Percentiles rank a stretch among this genome's conserved stretches.
These are phyloP conservation scores for Cephus runcator DNA, from an alignment of 2,888 invertebrate genomes.

Conservation along the genomic window DNA sequence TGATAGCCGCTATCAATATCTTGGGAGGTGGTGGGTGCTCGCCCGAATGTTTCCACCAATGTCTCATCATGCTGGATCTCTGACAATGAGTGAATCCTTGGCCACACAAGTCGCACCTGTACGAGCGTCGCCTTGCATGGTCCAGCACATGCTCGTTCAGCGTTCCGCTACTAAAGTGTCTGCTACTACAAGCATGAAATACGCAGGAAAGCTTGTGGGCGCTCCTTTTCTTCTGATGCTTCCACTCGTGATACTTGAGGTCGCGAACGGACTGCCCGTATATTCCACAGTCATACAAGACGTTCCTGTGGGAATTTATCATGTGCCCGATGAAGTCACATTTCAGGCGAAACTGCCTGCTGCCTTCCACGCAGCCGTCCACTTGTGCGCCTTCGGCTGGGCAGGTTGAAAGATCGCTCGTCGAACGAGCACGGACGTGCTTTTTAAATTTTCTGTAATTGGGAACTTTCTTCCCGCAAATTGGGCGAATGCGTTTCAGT, in stretches of 20 bases:
- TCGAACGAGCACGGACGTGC: neutral
- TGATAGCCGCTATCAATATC: conserved; percentile 27
- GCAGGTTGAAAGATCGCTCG: no score
- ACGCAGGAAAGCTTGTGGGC: conserved; percentile 37
- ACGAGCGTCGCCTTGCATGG: conserved; percentile 52
- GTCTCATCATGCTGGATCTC: conserved; percentile 46
- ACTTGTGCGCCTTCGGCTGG: no score
- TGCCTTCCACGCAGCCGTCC: no score
- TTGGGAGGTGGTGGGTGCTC: conserved; percentile 35
- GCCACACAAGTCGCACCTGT: conserved; percentile 52
- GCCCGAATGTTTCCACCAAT: conserved; percentile 48
- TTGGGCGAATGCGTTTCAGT: neutral
- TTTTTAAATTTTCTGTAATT: neutral
- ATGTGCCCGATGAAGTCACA: conserved; percentile 39
- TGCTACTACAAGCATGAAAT: conserved; percentile 38
- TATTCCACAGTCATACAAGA: conserved; percentile 40
- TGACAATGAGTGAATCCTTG: conserved; percentile 52
- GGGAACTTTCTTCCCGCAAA: conserved; percentile 7
- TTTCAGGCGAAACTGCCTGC: conserved; percentile 37
- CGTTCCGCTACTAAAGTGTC: conserved; percentile 42
- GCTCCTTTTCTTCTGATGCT: conserved; percentile 39
- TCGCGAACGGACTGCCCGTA: conserved; percentile 47
- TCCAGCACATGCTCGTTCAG: conserved; percentile 52
- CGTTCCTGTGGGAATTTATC: conserved; percentile 29
- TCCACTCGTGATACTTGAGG: conserved; percentile 48